Base-by-base conservation (phyloP, 2,888 invertebrate species). In the Xanthorhoe designata region DNA sequence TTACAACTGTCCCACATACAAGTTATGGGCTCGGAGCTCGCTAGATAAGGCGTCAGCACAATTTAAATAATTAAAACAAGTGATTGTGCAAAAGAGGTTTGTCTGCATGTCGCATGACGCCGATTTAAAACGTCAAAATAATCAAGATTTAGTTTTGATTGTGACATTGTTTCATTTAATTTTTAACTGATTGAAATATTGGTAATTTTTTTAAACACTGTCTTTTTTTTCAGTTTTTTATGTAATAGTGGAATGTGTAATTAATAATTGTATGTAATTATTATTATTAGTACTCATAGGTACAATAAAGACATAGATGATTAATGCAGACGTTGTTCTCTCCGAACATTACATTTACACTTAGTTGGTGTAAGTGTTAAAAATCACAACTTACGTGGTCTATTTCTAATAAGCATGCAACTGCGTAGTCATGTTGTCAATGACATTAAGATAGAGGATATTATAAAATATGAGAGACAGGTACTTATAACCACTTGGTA, bases 1-100 rank as follows among this genome's bases (percentile, higher is more conserved):
- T 47, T 51, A 55, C 10, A 4, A 42, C 32, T 45, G 19, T n/a
- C 17, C 52, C 32, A 50, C 49, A 51, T 47, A 60, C 61, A 56
- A 56, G 42, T 51, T 13, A 42, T 29, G 17, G 51, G 24, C 58
- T 52, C 38, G 52, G 29, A 59, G 74, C 76, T 75, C 70, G 75
- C 71, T 77, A 70, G 75, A 72, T 73, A 69, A 74, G 73, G 74
- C 76, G 75, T 81, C 80, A 80, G 61, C 68, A 66, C 69, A 71
- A 66, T 75, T 69, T 68, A 77, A 82, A 72, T 77, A 78, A 77
- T 82, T 80, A 80, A 77, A 75, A 69, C 72, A 73, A 71, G 76
- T 75, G 76, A 76, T 80, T 81, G 79, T 72, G 80, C 75, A 75
- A 77, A 67, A 70, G 73, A 66, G 66, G 76, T 77, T 74, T 78